Evolutionary conservation across 2,888 invertebrate species (phyloP), one percentile per base, ranked within the genome.

Genomic region (Drosophila nr. medialis): DNA sequence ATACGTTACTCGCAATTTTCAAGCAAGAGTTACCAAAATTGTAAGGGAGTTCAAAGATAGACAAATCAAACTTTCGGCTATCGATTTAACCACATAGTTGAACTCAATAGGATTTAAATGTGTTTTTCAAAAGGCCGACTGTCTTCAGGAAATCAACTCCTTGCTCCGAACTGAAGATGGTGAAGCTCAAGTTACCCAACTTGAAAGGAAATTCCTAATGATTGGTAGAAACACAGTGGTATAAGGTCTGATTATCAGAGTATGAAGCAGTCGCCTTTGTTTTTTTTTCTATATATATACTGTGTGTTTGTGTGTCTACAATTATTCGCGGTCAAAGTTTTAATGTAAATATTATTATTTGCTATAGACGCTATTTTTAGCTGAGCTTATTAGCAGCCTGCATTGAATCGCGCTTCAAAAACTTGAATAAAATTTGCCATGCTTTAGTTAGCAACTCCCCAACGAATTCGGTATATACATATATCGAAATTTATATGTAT

Each of bases 361-460:
- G 64, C 63, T 18, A 50, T 53, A 59, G 55, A 67, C 55, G 61
- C 82, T 83, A 83, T 86, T 73, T 86, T 75, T 81, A 63, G 81
- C 53, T 8, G 0, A 50, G 69, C 77, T 77, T 72, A 74, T 83
- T 83, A 83, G 81, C 83, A 71, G 68, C 60, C 77, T 81, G 64
- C 77, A 86, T 77, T 83, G 64, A 79, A 76, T 72, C 67, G 56
- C 50, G 49, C 56, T 49, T 56, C 65, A 63, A 77, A 70, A 64
- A 72, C 62, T 69, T 63, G 58, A 71, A 63, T 63, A 36, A 29
- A 45, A 45, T 45, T 45, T 80, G 83, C 85, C 72, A 80, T 80
- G 86, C 85, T 80, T 80, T 76, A 81, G 83, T 83, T 86, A 83
- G 86, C 86, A 61, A 69, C 81, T 86, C 53, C 64, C 34, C 24